phyloP scores from a whole-genome alignment of 2,113 vertebrate genomes.

The Phalacrocorax carbo region DNA sequence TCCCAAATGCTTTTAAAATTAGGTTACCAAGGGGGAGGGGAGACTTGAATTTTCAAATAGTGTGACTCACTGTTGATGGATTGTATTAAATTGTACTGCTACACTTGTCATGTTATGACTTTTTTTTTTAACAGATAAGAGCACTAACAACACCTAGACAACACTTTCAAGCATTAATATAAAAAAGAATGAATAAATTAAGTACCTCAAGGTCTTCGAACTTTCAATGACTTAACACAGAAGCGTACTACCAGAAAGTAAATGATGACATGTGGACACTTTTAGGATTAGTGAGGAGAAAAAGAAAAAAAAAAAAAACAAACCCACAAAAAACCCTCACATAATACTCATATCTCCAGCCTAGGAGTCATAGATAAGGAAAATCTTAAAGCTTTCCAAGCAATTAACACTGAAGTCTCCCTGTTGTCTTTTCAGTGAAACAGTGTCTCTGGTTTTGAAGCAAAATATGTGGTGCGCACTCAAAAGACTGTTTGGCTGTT shows the following conservation, averaged over 20 bases:
- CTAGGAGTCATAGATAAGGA: not conserved
- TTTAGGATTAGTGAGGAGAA: not conserved
- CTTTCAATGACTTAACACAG: not conserved
- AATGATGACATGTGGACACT: not conserved
- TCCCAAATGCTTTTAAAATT: constrained; percentile 56
- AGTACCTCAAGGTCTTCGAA: not conserved
- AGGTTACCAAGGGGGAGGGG: constrained; percentile 37
- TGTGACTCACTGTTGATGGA: not conserved
- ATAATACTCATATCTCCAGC: not conserved
- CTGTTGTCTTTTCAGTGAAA: not conserved
- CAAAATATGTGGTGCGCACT: not conserved
- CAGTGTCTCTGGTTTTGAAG: not conserved
- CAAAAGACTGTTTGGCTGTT: not conserved
- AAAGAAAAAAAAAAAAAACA: not conserved
- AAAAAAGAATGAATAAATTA: not conserved
- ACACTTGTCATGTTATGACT: not conserved
- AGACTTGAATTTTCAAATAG: constrained; percentile 19
- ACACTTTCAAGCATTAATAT: not conserved
- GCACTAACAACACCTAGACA: not conserved
- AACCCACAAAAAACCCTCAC: not conserved
- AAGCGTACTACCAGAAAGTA: not conserved
- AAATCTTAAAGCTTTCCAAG: not conserved
- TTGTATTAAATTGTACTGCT: not conserved
- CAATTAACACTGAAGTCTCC: not conserved
- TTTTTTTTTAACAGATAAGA: not conserved